Conservation (phyloP, 2,888 invertebrate species). For the Hypena proboscidalis region DNA sequence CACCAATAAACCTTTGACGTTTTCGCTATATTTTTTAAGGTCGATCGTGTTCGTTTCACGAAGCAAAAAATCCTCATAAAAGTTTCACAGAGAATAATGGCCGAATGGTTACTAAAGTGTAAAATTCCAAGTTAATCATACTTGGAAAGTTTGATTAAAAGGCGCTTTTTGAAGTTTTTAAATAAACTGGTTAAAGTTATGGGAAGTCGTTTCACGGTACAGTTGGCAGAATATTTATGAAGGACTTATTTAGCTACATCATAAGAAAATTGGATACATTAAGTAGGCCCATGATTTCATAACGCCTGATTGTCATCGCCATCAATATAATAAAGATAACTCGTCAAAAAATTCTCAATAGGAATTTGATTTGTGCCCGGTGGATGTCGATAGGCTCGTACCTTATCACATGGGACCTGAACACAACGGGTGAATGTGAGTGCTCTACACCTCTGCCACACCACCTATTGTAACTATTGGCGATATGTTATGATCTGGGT, state of each 20-base stretch:
- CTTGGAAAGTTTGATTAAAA: conserved; percentile 40
- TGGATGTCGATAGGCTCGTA: no score
- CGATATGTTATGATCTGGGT: no score
- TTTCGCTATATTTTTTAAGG: conserved; percentile 1
- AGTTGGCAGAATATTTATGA: conserved; percentile 12
- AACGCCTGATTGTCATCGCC: no score
- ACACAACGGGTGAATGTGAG: no score
- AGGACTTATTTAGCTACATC: conserved; percentile 4
- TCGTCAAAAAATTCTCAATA: no score
- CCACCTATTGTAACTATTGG: no score
- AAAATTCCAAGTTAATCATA: conserved; percentile 40
- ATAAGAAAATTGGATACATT: no score
- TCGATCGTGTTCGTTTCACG: conserved; percentile 6
- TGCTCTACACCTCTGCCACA: no score
- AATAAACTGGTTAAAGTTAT: conserved; percentile 16
- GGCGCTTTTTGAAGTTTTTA: conserved; percentile 19
- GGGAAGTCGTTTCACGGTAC: conserved; percentile 6
- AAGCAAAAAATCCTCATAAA: conserved; percentile 23
- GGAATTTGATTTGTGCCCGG: no score
- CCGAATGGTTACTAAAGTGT: conserved; percentile 14
- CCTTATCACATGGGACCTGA: no score
- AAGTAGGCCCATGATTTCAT: no score
- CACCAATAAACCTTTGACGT: conserved; percentile 1
- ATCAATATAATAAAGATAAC: no score
- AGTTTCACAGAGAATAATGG: conserved; percentile 14